These are phyloP conservation scores for Hormiphora californensis DNA, from an alignment of 37 sponge, comb jelly and placozoan genomes.

Conservation along the genomic window DNA sequence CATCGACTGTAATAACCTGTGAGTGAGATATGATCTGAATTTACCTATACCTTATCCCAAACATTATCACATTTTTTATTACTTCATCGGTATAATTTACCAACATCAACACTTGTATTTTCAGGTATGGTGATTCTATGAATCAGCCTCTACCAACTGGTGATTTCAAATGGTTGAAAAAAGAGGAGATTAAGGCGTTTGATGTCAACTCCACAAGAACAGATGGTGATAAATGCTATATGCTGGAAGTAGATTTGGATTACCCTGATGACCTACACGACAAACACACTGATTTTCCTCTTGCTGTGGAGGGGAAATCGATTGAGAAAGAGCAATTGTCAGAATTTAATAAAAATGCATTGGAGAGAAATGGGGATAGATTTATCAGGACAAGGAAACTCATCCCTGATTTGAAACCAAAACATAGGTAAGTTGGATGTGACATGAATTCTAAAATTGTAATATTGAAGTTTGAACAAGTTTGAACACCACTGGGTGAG, in stretches of 20 bases:
- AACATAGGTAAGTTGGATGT: neutral
- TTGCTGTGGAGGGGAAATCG: neutral
- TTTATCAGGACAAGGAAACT: neutral
- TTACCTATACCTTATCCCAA: too few species aligned
- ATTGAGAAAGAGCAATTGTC: neutral
- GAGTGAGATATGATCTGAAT: too few species aligned
- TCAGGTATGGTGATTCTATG: slow-evolving; percentile 39
- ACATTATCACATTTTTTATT: too few species aligned
- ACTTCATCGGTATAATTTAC: too few species aligned
- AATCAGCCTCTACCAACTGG: neutral
- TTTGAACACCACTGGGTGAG: too few species aligned
- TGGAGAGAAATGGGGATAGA: neutral
- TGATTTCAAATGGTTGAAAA: neutral
- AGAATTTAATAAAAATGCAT: neutral
- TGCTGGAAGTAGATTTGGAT: slow-evolving; percentile 13
- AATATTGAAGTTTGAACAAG: too few species aligned
- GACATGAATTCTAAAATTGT: too few species aligned
- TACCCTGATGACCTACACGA: slow-evolving; percentile 13
- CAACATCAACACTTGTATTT: too few species aligned
- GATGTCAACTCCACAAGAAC: neutral
- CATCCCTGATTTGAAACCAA: neutral
- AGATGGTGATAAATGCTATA: slow-evolving; percentile 7
- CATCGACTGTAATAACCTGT: slow-evolving; percentile 21
- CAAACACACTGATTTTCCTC: slow-evolving; percentile 1
- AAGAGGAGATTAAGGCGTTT: neutral